A percentile compares a stretch with the other conserved stretches of the same genome.
Conservation (phyloP, 2,113 vertebrate genomes). For the Lycaon pictus region DNA sequence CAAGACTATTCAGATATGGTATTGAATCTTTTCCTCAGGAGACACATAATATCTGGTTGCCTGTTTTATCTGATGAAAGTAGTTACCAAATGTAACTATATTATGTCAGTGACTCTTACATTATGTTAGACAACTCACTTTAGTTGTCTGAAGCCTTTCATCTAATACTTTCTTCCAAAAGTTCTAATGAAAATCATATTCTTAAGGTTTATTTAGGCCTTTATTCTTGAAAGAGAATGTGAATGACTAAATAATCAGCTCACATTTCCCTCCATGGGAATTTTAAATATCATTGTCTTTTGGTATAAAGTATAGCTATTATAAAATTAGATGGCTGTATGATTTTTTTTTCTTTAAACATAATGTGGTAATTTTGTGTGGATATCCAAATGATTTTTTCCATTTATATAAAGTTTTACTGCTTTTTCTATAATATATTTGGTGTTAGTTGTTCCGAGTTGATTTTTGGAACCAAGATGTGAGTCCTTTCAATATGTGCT, state of each 20-base stretch:
- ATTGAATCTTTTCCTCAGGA: background rate
- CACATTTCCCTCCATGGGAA: background rate
- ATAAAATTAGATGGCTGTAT: background rate
- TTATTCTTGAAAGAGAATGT: constrained; percentile 30
- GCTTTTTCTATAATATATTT: background rate
- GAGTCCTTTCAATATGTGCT: background rate
- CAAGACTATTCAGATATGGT: background rate
- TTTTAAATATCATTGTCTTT: constrained; percentile 16
- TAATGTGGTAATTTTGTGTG: constrained; percentile 8
- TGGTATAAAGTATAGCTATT: background rate
- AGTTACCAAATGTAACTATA: background rate
- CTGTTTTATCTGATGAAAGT: background rate
- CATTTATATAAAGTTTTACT: background rate
- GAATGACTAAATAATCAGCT: background rate
- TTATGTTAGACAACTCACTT: background rate
- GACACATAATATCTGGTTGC: background rate
- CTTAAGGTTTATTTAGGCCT: background rate
- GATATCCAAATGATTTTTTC: background rate
- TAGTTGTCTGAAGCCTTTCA: background rate
- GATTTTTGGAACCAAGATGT: background rate
- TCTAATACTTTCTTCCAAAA: background rate
- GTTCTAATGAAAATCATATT: background rate
- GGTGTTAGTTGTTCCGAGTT: background rate
- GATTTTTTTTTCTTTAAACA: background rate
- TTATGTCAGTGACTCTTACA: background rate